Base-by-base conservation (phyloP, 2,888 invertebrate species). In the Microdon myrmicae region DNA sequence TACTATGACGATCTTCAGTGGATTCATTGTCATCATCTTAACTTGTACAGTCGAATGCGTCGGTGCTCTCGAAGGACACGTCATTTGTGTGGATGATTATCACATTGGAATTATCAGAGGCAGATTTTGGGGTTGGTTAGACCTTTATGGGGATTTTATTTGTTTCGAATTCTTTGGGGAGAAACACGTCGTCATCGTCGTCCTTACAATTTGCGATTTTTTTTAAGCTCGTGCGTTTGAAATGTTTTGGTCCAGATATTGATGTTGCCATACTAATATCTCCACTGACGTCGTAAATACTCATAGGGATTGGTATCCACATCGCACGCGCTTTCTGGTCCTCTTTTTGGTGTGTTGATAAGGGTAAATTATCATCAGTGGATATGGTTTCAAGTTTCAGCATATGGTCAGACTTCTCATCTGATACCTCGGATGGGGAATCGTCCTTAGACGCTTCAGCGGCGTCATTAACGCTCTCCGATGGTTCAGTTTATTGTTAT, bases 311-410 rank as follows among this genome's bases (percentile, higher is more conserved):
- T 0, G 64, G 64, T 2, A 67, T 71, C 17, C 72, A 73, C 9
- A 49, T 31, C 3, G 20, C 31, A 17, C 31, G 67, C 1, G 32
- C 41, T n/a, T n/a, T n/a, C n/a, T n/a, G n/a, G n/a, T n/a, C n/a
- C 5, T 67, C 67, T 22, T 48, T 67, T 28, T 39, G 56, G 10
- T 56, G 58, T 0, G 41, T 29, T 17, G 77, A 73, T 25, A 77
- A 64, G 0, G 78, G 77, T 39, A 77, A 72, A 31, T 78, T 78
- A 38, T 77, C 79, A 54, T 77, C 77, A 10, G 77, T 78, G 12
- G 77, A 78, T 5, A 71, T 72, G 3, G 69, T 68, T 39, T 71
- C 31, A n/a, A 12, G 14, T 9, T 49, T 44, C 4, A 1, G 5
- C 19, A n/a, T n/a, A 8, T 16, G 20, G 41, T 48, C 28, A 51